These are phyloP conservation scores for Villa cingulata DNA, from an alignment of 2,888 invertebrate species.

Conservation along the genomic window DNA sequence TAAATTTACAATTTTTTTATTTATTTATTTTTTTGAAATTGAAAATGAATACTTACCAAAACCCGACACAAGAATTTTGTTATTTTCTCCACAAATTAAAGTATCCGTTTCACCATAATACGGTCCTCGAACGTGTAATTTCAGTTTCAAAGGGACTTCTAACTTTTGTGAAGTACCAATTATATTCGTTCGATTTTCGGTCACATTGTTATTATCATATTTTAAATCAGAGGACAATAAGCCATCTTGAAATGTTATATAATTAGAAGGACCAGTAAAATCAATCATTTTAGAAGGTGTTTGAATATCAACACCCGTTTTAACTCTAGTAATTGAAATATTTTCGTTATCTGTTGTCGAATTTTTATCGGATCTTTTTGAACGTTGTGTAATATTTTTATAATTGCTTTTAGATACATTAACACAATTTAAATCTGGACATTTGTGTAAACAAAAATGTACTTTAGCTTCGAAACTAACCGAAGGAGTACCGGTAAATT, in stretches of 20 bases:
- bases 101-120: slow-evolving; percentile 46
- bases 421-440: slow-evolving; percentile 46
- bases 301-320: background rate
- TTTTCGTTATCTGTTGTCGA: background rate
- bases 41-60: slow-evolving; percentile 34
- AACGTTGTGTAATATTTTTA: background rate
- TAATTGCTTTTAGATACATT: slow-evolving; percentile 17
- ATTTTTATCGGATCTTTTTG: background rate
- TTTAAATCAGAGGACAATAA: too few relatives aligned
- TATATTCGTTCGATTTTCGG: background rate
- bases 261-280: background rate
- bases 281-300: background rate
- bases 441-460: slow-evolving; percentile 60
- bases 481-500: slow-evolving; percentile 71
- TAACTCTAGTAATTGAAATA: background rate
- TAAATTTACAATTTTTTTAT: background rate
- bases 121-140: slow-evolving; percentile 43
- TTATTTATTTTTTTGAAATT: background rate
- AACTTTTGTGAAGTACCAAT: background rate
- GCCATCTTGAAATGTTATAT: background rate
- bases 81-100: slow-evolving; percentile 46
- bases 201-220: background rate
- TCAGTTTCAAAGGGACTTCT: slow-evolving; percentile 41
- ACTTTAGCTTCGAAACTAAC: slow-evolving; percentile 72
- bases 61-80: slow-evolving; percentile 43